Conservation (phyloP, 2,113 vertebrate species). For the Proteles cristata region DNA sequence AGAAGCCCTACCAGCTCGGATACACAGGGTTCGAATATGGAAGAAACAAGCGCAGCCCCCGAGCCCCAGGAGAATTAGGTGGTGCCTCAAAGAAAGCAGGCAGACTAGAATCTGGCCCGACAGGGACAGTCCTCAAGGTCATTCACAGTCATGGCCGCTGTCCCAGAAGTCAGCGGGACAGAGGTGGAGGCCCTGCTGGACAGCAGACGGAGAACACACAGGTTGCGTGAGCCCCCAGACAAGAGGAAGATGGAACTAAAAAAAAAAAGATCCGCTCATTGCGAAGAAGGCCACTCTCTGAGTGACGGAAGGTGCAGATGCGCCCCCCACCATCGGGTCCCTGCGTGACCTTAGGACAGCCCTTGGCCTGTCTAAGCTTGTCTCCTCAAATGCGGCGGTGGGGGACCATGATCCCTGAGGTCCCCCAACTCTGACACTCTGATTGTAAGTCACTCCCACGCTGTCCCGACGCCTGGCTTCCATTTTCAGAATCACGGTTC, state of each 20-base stretch:
- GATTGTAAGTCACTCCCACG: not conserved
- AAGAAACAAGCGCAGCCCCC: not conserved
- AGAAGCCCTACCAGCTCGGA: fast-evolving
- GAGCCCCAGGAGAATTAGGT: not conserved
- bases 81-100: not conserved
- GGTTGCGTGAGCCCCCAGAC: not conserved
- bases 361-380: not conserved
- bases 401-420: no score
- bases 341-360: not conserved
- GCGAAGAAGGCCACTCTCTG: not conserved
- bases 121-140: not conserved
- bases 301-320: not conserved
- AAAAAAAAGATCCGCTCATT: not conserved
- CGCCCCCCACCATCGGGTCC: fast-evolving
- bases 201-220: not conserved
- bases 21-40: fast-evolving
- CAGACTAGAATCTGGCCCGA: not conserved
- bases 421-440: not conserved
- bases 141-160: not conserved
- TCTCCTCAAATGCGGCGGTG: not conserved
- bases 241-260: not conserved
- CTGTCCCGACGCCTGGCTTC: not conserved
- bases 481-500: not conserved
- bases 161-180: not conserved
- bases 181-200: not conserved